Conservation (phyloP, 2,113 vertebrate species). For the Clarias gariepinus region DNA sequence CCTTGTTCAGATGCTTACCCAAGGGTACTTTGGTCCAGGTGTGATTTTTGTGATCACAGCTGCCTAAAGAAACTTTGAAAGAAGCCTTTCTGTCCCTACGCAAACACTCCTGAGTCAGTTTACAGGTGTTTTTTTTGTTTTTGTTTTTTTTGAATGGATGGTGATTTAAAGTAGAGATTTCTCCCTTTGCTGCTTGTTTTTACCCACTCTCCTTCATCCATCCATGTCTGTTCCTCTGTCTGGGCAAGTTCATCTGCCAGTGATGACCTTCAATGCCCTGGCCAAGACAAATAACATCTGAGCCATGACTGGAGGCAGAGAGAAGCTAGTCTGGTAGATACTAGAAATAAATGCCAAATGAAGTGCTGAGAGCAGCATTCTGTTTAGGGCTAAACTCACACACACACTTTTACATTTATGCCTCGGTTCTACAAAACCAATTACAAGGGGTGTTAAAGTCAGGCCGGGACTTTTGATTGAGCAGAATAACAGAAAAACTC, state of each 20-base stretch:
- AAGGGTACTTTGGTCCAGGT: neutral
- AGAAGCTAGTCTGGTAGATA: neutral
- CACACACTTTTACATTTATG: neutral
- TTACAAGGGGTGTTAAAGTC: neutral
- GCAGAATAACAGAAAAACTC: too few species aligned
- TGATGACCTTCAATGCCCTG: conserved; percentile 51
- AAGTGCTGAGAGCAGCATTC: conserved; percentile 12
- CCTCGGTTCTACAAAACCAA: neutral
- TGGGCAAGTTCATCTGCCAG: neutral
- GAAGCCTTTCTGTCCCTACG: neutral
- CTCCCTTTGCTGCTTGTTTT: neutral
- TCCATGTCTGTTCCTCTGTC: conserved; percentile 17
- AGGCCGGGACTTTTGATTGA: too few species aligned
- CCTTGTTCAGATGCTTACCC: neutral
- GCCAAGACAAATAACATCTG: conserved; percentile 42
- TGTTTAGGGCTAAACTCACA: neutral
- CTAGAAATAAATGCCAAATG: neutral
- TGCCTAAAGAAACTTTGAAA: neutral
- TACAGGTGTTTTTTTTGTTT: neutral
- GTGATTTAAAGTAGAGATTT: neutral
- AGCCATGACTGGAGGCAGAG: conserved; percentile 8
- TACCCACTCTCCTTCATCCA: neutral
- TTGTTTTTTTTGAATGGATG: neutral
- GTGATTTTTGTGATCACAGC: neutral
- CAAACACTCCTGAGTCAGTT: neutral